Evolutionary conservation across 2,888 invertebrate species (phyloP).

Genomic region (Coelogynopora nodosa): DNA sequence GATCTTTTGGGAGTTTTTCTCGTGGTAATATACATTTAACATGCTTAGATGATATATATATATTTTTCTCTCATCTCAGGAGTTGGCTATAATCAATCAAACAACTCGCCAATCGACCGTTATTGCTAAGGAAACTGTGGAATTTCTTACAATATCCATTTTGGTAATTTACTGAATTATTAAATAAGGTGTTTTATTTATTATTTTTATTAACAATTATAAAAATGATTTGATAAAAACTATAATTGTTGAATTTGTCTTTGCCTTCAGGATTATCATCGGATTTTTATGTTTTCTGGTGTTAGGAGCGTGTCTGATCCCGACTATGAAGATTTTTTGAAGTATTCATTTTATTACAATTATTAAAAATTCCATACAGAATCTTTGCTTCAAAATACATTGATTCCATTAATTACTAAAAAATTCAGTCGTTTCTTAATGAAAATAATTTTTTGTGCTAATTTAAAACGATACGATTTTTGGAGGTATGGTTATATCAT

Average conservation of each 20-base stretch:
- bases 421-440: no score
- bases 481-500: no score
- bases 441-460: no score
- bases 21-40: no score
- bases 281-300: slow-evolving; percentile 58
- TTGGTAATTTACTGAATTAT: slow-evolving; percentile 50
- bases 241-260: background rate
- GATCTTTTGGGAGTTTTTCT: no score
- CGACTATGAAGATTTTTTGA: slow-evolving; percentile 54
- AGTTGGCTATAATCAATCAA: slow-evolving; percentile 54
- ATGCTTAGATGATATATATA: no score
- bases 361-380: no score
- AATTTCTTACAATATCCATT: slow-evolving; percentile 55
- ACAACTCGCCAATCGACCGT: slow-evolving; percentile 53
- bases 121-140: slow-evolving; percentile 53
- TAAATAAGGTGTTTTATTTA: background rate
- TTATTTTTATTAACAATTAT: background rate
- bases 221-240: background rate
- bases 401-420: no score
- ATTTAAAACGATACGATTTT: no score
- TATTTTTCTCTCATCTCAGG: slow-evolving; percentile 50
- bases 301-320: slow-evolving; percentile 55
- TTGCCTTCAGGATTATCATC: slow-evolving; percentile 54
- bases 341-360: no score
- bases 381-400: no score